phyloP scores from a whole-genome alignment of 2,797 vertebrate species.

The Gorsachius magnificus region DNA sequence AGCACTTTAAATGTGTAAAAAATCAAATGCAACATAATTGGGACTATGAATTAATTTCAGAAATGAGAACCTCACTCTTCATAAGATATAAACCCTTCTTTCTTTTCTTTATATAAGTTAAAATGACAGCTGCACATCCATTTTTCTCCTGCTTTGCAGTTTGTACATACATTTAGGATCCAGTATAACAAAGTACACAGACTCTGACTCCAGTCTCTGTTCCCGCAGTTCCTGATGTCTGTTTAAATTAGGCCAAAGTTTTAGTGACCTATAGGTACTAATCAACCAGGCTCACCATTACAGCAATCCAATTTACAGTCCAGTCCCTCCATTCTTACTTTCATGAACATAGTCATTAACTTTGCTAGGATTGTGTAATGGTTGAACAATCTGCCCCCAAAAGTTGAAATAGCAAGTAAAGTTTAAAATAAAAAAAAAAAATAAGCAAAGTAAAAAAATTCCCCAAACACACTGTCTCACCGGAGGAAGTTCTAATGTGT shows the following conservation, averaged over 20 bases:
- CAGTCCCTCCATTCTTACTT: neutral
- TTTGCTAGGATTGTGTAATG: neutral
- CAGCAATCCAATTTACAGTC: neutral
- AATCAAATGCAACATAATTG: neutral
- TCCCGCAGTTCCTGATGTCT: neutral
- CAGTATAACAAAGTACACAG: neutral
- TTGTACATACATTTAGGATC: neutral
- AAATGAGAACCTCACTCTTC: neutral
- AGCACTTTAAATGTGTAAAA: neutral
- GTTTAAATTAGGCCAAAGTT: neutral
- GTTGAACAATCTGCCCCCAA: neutral
- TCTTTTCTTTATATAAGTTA: neutral
- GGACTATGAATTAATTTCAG: neutral
- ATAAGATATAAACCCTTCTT: neutral
- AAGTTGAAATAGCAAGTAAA: neutral
- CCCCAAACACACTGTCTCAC: too few relatives aligned
- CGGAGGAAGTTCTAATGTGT: neutral
- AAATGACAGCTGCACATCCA: neutral
- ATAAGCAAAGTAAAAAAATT: neutral
- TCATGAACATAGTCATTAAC: neutral
- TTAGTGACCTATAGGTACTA: neutral
- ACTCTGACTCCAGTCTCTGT: neutral
- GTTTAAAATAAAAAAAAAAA: too few relatives aligned
- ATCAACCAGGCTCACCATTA: neutral
- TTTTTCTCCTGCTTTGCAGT: neutral